Evolutionary conservation across 2,113 vertebrate genomes (phyloP), one percentile per base, ranked within the genome.

Genomic region (Ameiurus melas): DNA sequence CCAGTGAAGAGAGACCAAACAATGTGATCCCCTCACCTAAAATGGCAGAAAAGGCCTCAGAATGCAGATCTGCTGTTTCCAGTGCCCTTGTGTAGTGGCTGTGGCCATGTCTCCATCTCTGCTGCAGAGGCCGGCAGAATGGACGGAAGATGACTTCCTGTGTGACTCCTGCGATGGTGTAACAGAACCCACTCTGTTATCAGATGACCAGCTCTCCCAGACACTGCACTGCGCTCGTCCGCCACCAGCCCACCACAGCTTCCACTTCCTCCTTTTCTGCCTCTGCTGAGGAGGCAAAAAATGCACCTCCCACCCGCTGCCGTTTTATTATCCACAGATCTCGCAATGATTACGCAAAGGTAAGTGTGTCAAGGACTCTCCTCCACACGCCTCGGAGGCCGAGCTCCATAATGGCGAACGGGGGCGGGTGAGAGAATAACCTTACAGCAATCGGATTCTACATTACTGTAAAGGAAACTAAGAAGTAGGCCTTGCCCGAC

Each of bases 131-230:
- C 87, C 90, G 43, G 86, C 88, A 47, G 83, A 84, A 82, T 20
- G 90, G 91, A 93, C 93, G 92, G 89, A 89, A 89, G 92, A 94
- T 87, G 89, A 94, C 93, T 95, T 95, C 94, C 95, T 95, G 94
- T 88, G 93, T 93, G 93, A 93, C 94, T 94, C 90, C 93, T 92
- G 92, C 91, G 91, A 93, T 91, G 92, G 86, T 95, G 96, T 96
- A 95, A 96, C 95, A 96, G 94, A 96, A 96, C 94, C 94, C 91
- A 91, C 93, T 94, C 94, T 96, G 95, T 96, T 96, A 95, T 96
- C 95, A 96, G 96, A 95, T 96, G 95, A 95, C 94, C 94, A 93
- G 93, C 93, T 95, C 94, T 91, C 93, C 94, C 91, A 91, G 92
- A 94, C 89, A 82, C 90, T 86, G 85, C 86, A 83, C 90, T 92